Percentiles rank a stretch among this genome's conserved stretches.
phyloP scores from a whole-genome alignment of 2,888 invertebrate species.

The Ormyrus labotus region DNA sequence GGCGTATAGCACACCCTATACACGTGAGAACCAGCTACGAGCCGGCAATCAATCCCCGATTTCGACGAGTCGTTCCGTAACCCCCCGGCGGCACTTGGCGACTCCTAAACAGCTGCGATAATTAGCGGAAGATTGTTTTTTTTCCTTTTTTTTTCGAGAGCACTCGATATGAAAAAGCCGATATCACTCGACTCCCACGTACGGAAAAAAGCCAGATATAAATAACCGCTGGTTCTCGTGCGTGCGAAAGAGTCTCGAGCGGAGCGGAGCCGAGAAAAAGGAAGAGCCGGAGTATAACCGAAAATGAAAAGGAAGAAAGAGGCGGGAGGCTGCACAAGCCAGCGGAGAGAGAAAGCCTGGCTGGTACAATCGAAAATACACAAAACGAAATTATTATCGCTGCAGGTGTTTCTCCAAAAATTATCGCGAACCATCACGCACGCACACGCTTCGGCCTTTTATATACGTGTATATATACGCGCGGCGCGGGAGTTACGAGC shows the following conservation, averaged over 20 bases:
- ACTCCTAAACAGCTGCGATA: neutral
- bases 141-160: neutral
- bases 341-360: neutral
- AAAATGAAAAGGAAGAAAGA: conserved; percentile 28
- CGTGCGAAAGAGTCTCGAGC: conserved; percentile 10
- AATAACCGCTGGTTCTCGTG: conserved; percentile 2
- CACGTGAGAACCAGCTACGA: neutral
- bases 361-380: conserved; percentile 53
- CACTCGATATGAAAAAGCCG: conserved; percentile 10
- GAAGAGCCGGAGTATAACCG: neutral
- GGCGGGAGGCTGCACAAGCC: neutral
- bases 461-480: neutral
- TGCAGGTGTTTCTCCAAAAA: conserved; percentile 54
- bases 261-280: neutral
- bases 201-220: neutral
- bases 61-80: conserved; percentile 1
- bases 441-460: neutral
- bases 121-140: neutral
- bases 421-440: conserved; percentile 44
- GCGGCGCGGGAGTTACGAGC: conserved; percentile 47
- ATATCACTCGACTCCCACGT: conserved; percentile 30
- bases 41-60: conserved; percentile 8
- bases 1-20: neutral
- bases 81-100: too few relatives aligned
- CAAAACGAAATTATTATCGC: conserved; percentile 55